Evolutionary conservation across 2,888 invertebrate genomes (phyloP), one percentile per base, ranked within the genome.

Genomic region (Archips crataeganus): DNA sequence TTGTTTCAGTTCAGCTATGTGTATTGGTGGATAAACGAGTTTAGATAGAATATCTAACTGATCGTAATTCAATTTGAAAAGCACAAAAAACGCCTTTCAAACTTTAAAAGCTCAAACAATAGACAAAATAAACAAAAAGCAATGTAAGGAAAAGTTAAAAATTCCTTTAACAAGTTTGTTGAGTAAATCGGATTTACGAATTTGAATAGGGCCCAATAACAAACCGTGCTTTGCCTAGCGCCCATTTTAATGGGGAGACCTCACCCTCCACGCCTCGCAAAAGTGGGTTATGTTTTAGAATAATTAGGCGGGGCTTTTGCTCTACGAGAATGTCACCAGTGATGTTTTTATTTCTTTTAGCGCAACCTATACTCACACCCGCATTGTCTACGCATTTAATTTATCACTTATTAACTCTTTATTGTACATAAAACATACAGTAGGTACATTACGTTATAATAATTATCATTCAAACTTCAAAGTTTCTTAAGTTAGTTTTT

Each of bases 111-210:
- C 82, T 82, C 75, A 76, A 80, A 84, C 85, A 85, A 85, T 82
- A 85, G 84, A 85, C 83, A 82, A 79, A 79, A 78, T 74, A 77
- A 78, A 82, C 81, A 69, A 83, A 82, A 85, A 84, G 82, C 77
- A 75, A 79, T 80, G 81, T 84, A 85, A 84, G 77, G 73, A 75
- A 79, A 90, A 89, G 85, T 90, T 88, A 89, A 88, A 90, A 87
- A 90, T 89, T 79, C 85, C 86, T 85, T 90, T 93, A 93, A 92
- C 93, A 93, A 93, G 90, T 88, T 85, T 69, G 86, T 82, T 78
- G 77, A 82, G 87, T 80, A 89, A 93, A 94, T 93, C 94, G 84
- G 94, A 93, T 94, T 93, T 92, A 86, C 81, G 78, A 79, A 93
- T 93, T 94, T 93, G 93, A 93, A 93, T 93, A 94, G 93, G 89